Conservation (phyloP, 2,888 invertebrate genomes). For the Keiferia lycopersicella region DNA sequence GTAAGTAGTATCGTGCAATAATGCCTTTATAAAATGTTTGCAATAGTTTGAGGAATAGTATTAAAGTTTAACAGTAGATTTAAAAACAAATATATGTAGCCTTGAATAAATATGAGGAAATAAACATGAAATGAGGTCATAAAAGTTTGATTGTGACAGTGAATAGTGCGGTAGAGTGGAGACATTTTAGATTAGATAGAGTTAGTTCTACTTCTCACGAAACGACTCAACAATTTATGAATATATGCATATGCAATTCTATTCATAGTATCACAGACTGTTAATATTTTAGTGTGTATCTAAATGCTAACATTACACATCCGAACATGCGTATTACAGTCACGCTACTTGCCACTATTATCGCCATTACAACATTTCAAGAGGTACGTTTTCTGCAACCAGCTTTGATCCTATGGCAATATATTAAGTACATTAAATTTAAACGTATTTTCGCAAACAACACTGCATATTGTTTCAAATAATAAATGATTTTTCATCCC, state of each 20-base stretch:
- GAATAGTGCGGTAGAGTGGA: background rate
- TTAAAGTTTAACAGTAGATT: background rate
- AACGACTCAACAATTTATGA: background rate
- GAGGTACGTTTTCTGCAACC: background rate
- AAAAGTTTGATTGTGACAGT: slow-evolving; percentile 25
- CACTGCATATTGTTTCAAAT: background rate
- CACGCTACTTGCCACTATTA: background rate
- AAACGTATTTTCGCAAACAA: background rate
- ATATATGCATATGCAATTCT: background rate
- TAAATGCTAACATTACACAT: background rate
- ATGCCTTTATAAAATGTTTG: background rate
- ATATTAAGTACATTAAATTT: background rate
- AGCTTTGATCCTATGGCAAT: slow-evolving; percentile 15
- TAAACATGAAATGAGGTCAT: slow-evolving; percentile 15
- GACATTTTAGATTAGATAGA: background rate
- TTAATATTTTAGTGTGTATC: background rate
- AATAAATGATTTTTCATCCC: too few relatives aligned
- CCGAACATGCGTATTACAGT: background rate
- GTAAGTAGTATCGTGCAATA: background rate
- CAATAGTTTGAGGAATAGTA: background rate
- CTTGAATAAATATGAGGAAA: slow-evolving; percentile 4
- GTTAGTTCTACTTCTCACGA: background rate
- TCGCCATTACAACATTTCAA: slow-evolving; percentile 12
- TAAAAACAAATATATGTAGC: background rate
- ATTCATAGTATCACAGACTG: background rate